These are phyloP conservation scores for Trisateles emortualis DNA, from an alignment of 2,888 invertebrate species.

Conservation along the genomic window DNA sequence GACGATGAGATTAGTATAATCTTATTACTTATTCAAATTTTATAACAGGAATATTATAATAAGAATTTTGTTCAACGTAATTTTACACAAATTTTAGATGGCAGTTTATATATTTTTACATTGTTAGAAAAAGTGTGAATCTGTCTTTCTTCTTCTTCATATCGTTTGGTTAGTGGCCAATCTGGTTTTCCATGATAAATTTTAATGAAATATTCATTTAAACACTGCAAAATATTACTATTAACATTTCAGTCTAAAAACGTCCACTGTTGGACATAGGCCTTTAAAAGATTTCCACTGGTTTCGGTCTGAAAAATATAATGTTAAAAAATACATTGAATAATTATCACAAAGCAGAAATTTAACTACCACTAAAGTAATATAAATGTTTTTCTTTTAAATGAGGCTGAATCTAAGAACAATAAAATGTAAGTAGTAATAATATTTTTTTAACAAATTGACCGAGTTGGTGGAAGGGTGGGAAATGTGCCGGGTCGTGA, in stretches of 20 bases:
- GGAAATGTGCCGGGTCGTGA: neutral
- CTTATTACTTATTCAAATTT: neutral
- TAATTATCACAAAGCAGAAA: neutral
- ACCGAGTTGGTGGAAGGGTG: neutral
- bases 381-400: neutral
- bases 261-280: too few relatives aligned
- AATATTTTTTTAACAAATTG: constrained; percentile 21
- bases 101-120: neutral
- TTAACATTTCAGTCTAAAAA: too few relatives aligned
- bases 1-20: neutral
- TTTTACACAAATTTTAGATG: neutral
- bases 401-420: neutral
- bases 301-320: too few relatives aligned
- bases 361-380: neutral
- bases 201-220: too few relatives aligned
- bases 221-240: too few relatives aligned
- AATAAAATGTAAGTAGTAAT: constrained; percentile 4
- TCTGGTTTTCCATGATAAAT: too few relatives aligned
- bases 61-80: neutral
- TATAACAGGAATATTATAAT: neutral
- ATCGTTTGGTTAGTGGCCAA: too few relatives aligned
- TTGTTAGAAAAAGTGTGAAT: too few relatives aligned
- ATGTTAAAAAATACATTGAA: neutral
- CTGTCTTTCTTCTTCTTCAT: too few relatives aligned
- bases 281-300: too few relatives aligned